A percentile compares a stretch with the other conserved stretches of the same genome.
These are phyloP conservation scores for Premnoplex brunnescens DNA, from an alignment of 2,797 vertebrate species.

Conservation along the genomic window DNA sequence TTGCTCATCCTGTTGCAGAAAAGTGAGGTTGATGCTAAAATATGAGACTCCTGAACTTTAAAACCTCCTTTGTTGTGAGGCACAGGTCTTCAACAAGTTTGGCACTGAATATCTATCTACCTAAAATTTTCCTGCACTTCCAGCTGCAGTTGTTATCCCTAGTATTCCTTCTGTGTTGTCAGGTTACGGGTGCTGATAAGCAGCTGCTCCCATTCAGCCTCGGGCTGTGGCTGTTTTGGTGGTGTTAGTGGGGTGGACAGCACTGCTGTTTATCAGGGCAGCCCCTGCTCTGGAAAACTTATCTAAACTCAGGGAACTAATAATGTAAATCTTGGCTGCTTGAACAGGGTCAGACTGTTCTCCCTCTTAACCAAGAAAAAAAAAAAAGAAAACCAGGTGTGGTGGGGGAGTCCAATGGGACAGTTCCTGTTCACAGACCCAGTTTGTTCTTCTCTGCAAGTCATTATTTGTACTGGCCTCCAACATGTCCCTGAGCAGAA, in stretches of 20 bases:
- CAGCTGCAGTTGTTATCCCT: neutral
- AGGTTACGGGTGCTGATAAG: neutral
- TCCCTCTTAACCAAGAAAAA: neutral
- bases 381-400: neutral
- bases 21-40: neutral
- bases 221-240: neutral
- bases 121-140: neutral
- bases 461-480: neutral
- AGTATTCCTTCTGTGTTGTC: neutral
- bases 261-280: neutral
- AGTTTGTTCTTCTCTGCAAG: neutral
- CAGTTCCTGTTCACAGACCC: neutral
- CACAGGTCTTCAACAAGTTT: neutral
- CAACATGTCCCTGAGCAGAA: neutral
- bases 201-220: neutral
- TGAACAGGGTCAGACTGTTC: neutral
- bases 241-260: neutral
- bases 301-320: neutral
- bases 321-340: neutral
- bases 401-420: accelerated
- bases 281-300: neutral
- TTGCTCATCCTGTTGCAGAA: too few relatives aligned
- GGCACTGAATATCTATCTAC: accelerated
- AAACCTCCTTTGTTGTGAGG: neutral
- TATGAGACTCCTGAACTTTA: too few relatives aligned